Evolutionary conservation across 1,140 invertebrate species (phyloP), one percentile per base, ranked within the genome.

Genomic region (Eumeta japonica): DNA sequence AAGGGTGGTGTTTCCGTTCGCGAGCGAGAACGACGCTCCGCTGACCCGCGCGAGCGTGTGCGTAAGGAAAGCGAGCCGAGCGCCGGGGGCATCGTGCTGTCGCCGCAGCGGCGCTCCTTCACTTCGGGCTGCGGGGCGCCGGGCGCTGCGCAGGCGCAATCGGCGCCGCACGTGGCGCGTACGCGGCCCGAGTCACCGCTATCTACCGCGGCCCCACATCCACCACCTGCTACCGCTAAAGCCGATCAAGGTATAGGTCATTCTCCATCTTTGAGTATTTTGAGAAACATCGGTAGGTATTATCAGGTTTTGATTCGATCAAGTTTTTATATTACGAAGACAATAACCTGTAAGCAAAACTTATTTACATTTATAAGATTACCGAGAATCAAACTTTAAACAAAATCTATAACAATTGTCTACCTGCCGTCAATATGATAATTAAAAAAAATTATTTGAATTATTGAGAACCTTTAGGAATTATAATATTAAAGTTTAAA

Each of bases 41-140:
- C 81, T n/a, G 85, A 89, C 68, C 87, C 87, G 1, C 80, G 85
- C 20, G 88, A 90, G 55, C 79, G 88, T 20, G 77, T 92, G 29
- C 85, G 88, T 28, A 87, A 89, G 55, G 89, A 91, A 58, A 85
- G 86, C 57, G 87, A 89, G 62, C 46, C 64, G 33, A 55, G 56
- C 45, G 52, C 44, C 30, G 55, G 54, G 37, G 85, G 85, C 11
- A 90, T 92, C 43, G 85, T 91, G 29, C 64, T 92, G 34, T 88
- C 86, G 58, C 90, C 90, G 28, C 89, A 91, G 56, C 78, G 90
- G 4, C 79, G 66, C 29, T 65, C 60, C 11, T 92, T 92, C 77
- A 88, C 86, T 45, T 87, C 87, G 10, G 90, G 90, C 32, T 92
- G 90, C 70, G 86, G 81, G 41, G 84, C 86, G 16, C 76, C 77